A percentile compares a stretch with the other conserved stretches of the same genome.
These are phyloP conservation scores for Zygaena filipendulae DNA, from an alignment of 2,888 invertebrate genomes.

Conservation along the genomic window DNA sequence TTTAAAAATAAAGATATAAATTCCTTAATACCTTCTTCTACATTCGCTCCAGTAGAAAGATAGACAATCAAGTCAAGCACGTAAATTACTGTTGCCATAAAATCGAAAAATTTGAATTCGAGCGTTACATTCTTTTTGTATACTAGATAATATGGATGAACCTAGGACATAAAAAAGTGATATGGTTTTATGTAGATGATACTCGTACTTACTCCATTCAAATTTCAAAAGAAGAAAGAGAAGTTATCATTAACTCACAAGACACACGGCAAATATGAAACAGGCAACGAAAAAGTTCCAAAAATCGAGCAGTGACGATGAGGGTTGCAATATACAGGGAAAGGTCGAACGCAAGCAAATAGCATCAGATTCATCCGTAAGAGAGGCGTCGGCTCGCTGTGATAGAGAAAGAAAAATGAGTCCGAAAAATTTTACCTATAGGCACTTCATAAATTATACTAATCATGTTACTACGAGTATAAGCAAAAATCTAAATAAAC, in stretches of 20 bases:
- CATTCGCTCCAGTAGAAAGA: conserved; percentile 45
- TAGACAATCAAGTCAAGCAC: conserved; percentile 36
- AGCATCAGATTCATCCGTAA: conserved; percentile 42
- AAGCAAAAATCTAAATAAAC: no score
- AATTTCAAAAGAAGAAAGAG: neutral
- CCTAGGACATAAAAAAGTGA: conserved; percentile 21
- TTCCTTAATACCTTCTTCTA: conserved; percentile 54
- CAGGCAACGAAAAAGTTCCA: conserved; percentile 36
- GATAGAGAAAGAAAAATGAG: conserved; percentile 3
- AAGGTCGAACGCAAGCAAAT: conserved; percentile 48
- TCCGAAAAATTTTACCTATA: conserved; percentile 1
- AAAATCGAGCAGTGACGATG: conserved; percentile 34
- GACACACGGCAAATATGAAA: conserved; percentile 30
- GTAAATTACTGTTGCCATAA: conserved; percentile 30
- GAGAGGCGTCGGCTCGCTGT: conserved; percentile 34
- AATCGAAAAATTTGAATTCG: conserved; percentile 39
- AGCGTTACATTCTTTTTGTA: conserved; percentile 25
- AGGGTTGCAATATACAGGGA: conserved; percentile 49
- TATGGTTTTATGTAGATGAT: conserved; percentile 1
- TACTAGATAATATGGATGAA: conserved; percentile 40
- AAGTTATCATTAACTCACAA: conserved; percentile 31
- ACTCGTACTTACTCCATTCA: neutral
- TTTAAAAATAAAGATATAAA: no score
- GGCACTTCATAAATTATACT: neutral
- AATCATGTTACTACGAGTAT: no score